Evolutionary conservation across 2,888 invertebrate genomes (phyloP).

Genomic region (Chrysopilus asiliformis): DNA sequence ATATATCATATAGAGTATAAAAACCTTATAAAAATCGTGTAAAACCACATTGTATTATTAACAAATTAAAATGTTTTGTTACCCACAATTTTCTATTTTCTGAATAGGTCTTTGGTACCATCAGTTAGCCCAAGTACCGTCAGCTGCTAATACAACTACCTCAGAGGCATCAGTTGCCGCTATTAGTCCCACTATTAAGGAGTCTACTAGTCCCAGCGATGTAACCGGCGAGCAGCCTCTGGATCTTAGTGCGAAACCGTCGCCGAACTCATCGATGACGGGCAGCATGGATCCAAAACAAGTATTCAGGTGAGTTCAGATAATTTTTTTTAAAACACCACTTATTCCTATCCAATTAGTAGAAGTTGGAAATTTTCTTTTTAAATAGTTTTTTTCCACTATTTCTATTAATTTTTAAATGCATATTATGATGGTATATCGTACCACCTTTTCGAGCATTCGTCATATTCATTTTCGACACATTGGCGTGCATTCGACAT

Average conservation of each 20-base stretch:
- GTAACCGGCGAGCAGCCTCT: constrained; percentile 55
- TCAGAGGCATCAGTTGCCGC: constrained; percentile 31
- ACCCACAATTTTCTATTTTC: background rate
- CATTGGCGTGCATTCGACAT: too few species aligned
- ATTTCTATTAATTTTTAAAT: too few species aligned
- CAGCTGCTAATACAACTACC: constrained; percentile 34
- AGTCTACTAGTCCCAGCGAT: constrained; percentile 39
- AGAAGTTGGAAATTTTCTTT: too few species aligned
- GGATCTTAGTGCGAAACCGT: constrained; percentile 72
- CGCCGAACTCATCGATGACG: constrained; percentile 32
- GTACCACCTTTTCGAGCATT: too few species aligned
- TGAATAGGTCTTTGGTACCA: constrained; percentile 15
- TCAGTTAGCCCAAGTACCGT: constrained; percentile 25
- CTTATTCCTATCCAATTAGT: too few species aligned
- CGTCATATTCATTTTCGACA: too few species aligned
- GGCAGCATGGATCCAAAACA: constrained; percentile 42
- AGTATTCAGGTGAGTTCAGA: constrained; percentile 53
- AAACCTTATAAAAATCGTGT: too few species aligned
- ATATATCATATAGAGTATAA: too few species aligned
- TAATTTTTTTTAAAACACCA: background rate
- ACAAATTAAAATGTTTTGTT: too few species aligned
- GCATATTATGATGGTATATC: too few species aligned
- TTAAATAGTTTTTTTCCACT: too few species aligned
- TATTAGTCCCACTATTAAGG: constrained; percentile 33
- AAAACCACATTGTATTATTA: too few species aligned